Conservation (phyloP, 2,113 vertebrate genomes). For the Catharus minimus region DNA sequence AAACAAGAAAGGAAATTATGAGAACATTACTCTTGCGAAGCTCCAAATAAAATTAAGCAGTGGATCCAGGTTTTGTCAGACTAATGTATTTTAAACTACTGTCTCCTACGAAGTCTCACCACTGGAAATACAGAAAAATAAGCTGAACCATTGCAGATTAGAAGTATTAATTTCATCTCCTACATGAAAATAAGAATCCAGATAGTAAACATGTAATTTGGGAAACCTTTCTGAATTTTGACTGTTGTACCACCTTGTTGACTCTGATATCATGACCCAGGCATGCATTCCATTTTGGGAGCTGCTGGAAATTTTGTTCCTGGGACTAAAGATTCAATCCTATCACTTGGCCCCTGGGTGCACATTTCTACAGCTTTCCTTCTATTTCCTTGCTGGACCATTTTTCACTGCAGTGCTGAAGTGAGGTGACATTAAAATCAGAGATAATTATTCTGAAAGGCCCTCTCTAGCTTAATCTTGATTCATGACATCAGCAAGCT, state of each 20-base stretch:
- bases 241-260: background rate
- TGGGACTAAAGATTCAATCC: background rate
- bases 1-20: background rate
- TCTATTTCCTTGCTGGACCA: background rate
- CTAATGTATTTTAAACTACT: background rate
- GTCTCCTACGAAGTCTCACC: background rate
- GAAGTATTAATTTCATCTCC: background rate
- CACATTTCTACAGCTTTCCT: background rate
- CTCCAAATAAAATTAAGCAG: background rate
- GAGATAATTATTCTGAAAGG: background rate
- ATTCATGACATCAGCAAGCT: background rate
- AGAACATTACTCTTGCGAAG: background rate
- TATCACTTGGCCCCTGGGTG: background rate
- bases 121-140: background rate
- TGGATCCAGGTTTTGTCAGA: background rate
- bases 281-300: background rate
- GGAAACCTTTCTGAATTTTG: background rate
- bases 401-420: background rate
- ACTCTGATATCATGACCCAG: background rate
- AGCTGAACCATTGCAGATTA: background rate
- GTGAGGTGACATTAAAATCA: background rate
- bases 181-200: background rate
- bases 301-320: background rate
- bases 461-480: background rate
- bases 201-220: background rate